Base-by-base conservation (phyloP, 2,888 invertebrate genomes). In the Harmothoe impar region DNA sequence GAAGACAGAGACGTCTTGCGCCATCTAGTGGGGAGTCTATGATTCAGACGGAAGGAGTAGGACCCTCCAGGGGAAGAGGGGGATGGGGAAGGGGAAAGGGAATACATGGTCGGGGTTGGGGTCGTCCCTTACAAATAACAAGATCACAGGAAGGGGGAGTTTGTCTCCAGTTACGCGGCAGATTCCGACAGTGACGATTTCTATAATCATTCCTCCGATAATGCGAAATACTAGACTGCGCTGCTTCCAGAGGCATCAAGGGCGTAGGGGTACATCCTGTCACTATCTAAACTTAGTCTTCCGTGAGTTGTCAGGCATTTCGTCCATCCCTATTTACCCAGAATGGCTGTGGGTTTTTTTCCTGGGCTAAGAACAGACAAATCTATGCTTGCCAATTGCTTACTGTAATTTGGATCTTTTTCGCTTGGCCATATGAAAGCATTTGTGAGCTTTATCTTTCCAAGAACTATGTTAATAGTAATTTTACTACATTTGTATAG, bases 1-100 rank as follows among this genome's bases (percentile, higher is more conserved):
- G 54, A 86, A 86, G 86, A 86, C 86, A 86, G 52, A 86, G 86
- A 25, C 54, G 23, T 52, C 86, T 86, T 86, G 86, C 86, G 86
- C 86, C 86, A 86, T 86, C 86, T 86, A 25, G 54, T n/a, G 54
- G 7, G 54, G 7, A 56, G 52, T 56, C 86, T 86, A 54, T 86
- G 86, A 86, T 54, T 86, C 86, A 86, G 54, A 29, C 31, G 31
- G 86, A 52, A 23, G 56, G 31, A 52, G 84, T 52, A 23, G 51
- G 3, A 20, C 43, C 29, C 43, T 29, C 84, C 33, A 15, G 43
- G 84, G 84, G 43, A 51, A 84, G 77, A 25, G 62, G 62, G 62
- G n/a, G 25, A 15, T n/a, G 62, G 62, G 15, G 62, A 62, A 25
- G 25, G 62, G 25, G 62, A 62, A 31, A 29, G 31, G 77, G 77